Evolutionary conservation across 64 coral and sea anemone species (phyloP), one percentile per base, ranked within the genome.

Genomic region (Montipora sp.): DNA sequence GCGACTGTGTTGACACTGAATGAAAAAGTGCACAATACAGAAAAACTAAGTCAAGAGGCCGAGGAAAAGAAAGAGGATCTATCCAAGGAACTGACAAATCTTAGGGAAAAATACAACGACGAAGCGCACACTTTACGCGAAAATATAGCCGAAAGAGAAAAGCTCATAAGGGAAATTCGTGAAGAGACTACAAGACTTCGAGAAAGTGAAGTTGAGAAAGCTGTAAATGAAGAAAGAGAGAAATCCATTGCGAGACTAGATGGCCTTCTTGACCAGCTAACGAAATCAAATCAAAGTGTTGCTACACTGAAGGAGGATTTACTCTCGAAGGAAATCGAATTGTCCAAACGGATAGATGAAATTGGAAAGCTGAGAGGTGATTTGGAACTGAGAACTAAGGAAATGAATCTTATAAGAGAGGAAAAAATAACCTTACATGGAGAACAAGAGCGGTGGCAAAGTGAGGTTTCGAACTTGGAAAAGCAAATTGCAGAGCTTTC

Each of bases 221-320:
- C 75, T n/a, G 75, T 73, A 6, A 84, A 92, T 57, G 88, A 92
- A 24, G 95, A 97, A 71, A 78, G 66, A 22, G 92, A 87, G 44
- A 97, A 94, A 53, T 67, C 95, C 5, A 94, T 92, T 10, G 46
- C 70, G 36, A 63, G 92, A 69, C 77, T 97, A 2, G 89, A 97
- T 87, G 88, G 80, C 6, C 88, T 97, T 36, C 72, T 97, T 12
- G 79, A 90, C 72, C 92, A 97, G 83, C 67, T 97, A 18, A 94
- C 94, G 5, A 97, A 94, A 63, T 76, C 81, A 11, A 97, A 87
- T 90, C 58, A 73, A 2, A 45, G 88, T 66, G 73, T 90, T 5
- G 59, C 75, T 9, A 67, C 59, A 5, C 44, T 92, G 19, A 92
- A 48, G 68, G 71, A 68, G 8, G 89, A 97, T 69, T 84, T 94